These are phyloP conservation scores for Atrichornis clamosus DNA, from an alignment of 2,113 vertebrate genomes.

Conservation along the genomic window DNA sequence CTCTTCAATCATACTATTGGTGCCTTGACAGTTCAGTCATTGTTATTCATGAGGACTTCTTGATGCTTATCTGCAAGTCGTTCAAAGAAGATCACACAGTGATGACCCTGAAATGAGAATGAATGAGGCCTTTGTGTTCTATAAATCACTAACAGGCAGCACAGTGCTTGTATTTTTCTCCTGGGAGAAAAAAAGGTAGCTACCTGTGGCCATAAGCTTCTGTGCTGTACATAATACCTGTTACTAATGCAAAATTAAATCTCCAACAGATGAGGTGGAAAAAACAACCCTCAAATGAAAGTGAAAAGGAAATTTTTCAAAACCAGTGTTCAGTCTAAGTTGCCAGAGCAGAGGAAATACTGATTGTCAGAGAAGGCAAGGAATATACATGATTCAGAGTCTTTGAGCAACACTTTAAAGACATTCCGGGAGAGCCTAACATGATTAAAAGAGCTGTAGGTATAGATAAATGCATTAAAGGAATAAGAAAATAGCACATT, in stretches of 20 bases:
- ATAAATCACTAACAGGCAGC: slow-evolving; percentile 16
- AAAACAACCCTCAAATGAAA: not conserved
- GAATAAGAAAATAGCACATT: not conserved
- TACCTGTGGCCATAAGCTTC: slow-evolving; percentile 6
- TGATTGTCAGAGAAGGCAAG: not conserved
- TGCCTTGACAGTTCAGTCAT: slow-evolving; percentile 36
- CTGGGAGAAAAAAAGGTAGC: not conserved
- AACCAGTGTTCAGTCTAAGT: not conserved
- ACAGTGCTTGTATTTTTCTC: not conserved
- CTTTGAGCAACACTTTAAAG: slow-evolving; percentile 45
- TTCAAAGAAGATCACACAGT: slow-evolving; percentile 46
- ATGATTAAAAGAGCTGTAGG: slow-evolving; percentile 14
- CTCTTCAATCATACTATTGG: slow-evolving; percentile 23
- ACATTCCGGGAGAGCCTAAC: slow-evolving; percentile 38
- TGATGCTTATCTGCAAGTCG: slow-evolving; percentile 56
- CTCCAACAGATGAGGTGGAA: not conserved
- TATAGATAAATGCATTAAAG: not conserved
- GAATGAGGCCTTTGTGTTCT: slow-evolving; percentile 42
- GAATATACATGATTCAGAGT: not conserved
- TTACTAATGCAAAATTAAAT: not conserved
- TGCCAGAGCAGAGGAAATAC: not conserved
- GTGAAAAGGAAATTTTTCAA: not conserved
- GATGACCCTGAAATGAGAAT: slow-evolving; percentile 45
- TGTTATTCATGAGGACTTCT: slow-evolving; percentile 59
- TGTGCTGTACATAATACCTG: not conserved